Percentiles rank a stretch among this genome's conserved stretches.
phyloP scores from a whole-genome alignment of 2,113 vertebrate genomes.

The Ariopsis seemanni region DNA sequence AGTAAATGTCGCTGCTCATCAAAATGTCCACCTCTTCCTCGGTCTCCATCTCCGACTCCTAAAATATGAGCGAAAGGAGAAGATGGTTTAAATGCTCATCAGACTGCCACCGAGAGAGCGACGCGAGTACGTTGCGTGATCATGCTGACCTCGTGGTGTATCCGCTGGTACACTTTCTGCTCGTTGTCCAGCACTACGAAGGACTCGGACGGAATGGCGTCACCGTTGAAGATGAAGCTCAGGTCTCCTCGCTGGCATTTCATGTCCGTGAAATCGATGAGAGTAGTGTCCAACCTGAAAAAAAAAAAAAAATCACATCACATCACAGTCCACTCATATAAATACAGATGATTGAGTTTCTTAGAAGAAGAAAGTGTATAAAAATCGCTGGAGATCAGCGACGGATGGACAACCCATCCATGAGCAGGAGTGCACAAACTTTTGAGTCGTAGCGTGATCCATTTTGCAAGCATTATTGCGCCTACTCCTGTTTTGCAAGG shows the following conservation, averaged over 20 bases:
- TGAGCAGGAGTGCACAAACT: background rate
- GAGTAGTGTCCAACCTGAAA: constrained; percentile 92
- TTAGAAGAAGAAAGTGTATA: too few species aligned
- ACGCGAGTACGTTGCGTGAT: background rate
- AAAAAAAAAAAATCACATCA: too few species aligned
- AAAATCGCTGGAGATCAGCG: too few species aligned
- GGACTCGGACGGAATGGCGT: constrained; percentile 90
- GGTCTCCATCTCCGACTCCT: constrained; percentile 99
- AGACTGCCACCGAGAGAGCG: background rate
- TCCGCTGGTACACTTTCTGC: constrained; percentile 97
- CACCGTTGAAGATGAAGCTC: constrained; percentile 98
- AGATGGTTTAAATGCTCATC: too few species aligned
- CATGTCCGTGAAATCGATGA: constrained; percentile 99
- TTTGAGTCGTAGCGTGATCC: background rate
- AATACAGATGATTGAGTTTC: background rate
- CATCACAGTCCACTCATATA: background rate
- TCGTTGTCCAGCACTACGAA: constrained; percentile 99
- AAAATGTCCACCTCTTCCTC: constrained; percentile 99
- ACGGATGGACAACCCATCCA: background rate
- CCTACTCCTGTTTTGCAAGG: background rate
- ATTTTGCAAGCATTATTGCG: background rate
- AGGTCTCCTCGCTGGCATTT: constrained; percentile 98
- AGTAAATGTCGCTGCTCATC: constrained; percentile 99
- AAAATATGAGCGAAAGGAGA: background rate
- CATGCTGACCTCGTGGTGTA: constrained; percentile 89